A percentile compares a stretch with the other conserved stretches of the same genome.
phyloP scores from a whole-genome alignment of 2,888 invertebrate species.

The Steinernema carpocapsae region DNA sequence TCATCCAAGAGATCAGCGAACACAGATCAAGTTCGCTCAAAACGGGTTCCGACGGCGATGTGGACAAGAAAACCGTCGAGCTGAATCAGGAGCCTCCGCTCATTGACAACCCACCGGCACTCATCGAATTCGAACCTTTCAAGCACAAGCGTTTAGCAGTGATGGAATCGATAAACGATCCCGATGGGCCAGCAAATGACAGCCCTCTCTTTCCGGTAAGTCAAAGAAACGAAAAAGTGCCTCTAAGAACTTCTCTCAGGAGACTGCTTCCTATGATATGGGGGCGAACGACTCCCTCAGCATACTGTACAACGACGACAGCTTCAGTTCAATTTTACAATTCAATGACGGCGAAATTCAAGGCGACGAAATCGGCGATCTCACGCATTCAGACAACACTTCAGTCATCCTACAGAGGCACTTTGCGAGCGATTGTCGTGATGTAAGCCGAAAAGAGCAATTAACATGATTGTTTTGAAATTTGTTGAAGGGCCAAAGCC shows the following conservation, averaged over 20 bases:
- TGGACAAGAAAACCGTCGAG: background rate
- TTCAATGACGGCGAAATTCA: slow-evolving; percentile 39
- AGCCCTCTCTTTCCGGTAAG: background rate
- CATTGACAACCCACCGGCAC: background rate
- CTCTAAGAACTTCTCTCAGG: background rate
- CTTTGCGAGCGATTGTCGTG: background rate
- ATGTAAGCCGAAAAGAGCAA: background rate
- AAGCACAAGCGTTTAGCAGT: slow-evolving; percentile 12
- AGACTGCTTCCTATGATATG: background rate
- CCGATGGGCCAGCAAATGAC: slow-evolving; percentile 5
- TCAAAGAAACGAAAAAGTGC: background rate
- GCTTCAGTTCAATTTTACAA: slow-evolving; percentile 48
- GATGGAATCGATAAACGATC: slow-evolving; percentile 36
- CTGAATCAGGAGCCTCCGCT: background rate
- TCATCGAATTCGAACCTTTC: background rate
- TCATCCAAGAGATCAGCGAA: slow-evolving; percentile 53
- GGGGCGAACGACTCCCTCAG: slow-evolving; percentile 42
- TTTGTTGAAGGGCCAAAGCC: background rate
- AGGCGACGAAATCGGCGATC: slow-evolving; percentile 20
- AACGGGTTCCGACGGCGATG: background rate
- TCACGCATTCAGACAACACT: slow-evolving; percentile 38
- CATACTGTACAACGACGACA: slow-evolving; percentile 49
- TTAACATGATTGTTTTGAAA: background rate
- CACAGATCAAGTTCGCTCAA: background rate
- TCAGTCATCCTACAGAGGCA: slow-evolving; percentile 32